Evolutionary conservation across 2,113 vertebrate species (phyloP), one percentile per base, ranked within the genome.

Genomic region (Cyphomyrus plagiostoma): DNA sequence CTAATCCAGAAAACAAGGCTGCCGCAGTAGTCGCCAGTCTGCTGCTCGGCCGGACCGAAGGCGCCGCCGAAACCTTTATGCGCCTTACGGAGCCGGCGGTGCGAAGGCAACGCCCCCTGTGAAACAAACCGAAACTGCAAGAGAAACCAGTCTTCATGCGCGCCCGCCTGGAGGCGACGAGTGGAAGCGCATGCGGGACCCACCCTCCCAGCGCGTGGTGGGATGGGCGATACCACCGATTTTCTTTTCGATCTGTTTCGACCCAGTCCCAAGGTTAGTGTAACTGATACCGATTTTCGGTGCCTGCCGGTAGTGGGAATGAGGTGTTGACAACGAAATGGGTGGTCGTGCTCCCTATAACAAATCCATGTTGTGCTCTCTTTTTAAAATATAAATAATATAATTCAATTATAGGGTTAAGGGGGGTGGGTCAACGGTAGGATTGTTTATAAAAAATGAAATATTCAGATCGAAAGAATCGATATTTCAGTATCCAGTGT

Each of bases 101-200:
- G 74, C 74, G 13, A 17, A 19, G 30, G 30, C 74, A 19, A 19
- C 74, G 35, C 82, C 82, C 82, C 82, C 39, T 39, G 5, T 2
- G 82, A 84, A 84, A 10, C 1, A 84, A 48, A 84, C 8, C 74
- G 45, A 19, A 84, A 84, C 82, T 46, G 82, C 39, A 84, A 39
- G 45, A 48, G 17, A 83, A 46, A 19, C 19, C 19, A n/a, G 39
- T 13, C 13, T 42, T 6, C 4, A 45, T 53, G 10, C 7, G 49
- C 30, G 84, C 5, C 90, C 92, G 35, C 84, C 88, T 17, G 17
- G 90, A 50, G 90, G 84, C 62, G 39, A 5, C 8, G n/a, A 15
- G 17, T n/a, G 49, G 39, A 77, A 90, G 49, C 46, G 83, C 90
- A 56, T 0, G 3, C 53, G 1, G 19, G 39, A 3, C 10, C 10